Base-by-base conservation (phyloP, 2,113 vertebrate genomes). In the Stictonetta naevosa region DNA sequence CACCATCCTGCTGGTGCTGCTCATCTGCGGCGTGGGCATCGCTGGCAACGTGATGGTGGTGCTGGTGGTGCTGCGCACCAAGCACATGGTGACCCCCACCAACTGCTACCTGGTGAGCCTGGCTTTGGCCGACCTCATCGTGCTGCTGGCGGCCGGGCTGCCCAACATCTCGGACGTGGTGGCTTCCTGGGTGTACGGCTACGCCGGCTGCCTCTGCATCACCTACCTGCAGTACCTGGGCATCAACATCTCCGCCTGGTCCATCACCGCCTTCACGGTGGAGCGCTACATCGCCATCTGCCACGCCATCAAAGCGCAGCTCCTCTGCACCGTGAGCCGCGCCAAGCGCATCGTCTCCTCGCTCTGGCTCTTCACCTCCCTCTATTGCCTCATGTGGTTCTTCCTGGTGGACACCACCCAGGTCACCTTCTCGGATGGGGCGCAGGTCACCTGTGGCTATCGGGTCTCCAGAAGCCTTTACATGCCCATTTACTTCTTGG, bases 71-170 rank as follows among this genome's bases (percentile, higher is more conserved):
- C 96, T 98, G 67, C 97, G 98, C 68, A 98, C 98, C 69, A 98
- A 98, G 83, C 98, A 99, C 96, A 98, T 98, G 99, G 97, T 98
- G 95, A 99, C 99, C 20, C 98, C 99, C 36, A 99, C 99, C 55
- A 98, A 98, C 97, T 99, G 98, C 87, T 99, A 99, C 96, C 97
- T 99, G 38, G 99, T 98, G 86, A 99, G 98, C 75, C 97, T 99
- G 95, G 99, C 98, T 0, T 91, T 98, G 1, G 98, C 98, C 2
- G 98, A 99, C 92, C 98, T 99, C 68, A 98, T 98, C 10, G 98
- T 99, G 58, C 98, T 99, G 18, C 86, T 99, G 93, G 98, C 98
- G 1, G 98, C 98, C 0, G 98, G 98, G 29, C 98, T 99, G 82
- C 99, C 99, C 33, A 98, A 98, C 42, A 98, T 98, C 93, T 98